Base-by-base conservation (phyloP, 2,113 vertebrate species). In the Australoheros scitulus region DNA sequence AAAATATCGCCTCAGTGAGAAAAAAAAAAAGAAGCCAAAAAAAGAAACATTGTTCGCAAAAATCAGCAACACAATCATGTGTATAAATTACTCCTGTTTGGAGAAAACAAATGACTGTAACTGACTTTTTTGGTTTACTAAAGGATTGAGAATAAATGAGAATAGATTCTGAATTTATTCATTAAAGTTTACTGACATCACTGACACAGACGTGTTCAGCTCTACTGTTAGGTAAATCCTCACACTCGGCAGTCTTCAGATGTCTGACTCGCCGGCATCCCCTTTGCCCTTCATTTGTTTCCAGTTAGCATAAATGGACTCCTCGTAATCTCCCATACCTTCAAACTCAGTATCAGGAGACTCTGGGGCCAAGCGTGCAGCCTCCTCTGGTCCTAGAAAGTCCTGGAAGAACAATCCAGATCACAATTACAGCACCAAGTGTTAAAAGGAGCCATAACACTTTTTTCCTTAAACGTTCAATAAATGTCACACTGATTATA, bases 281-380 rank as follows among this genome's bases (percentile, higher is more conserved):
- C 97, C 97, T 92, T 97, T 98, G 87, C 95, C 95, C 68, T 91
- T 96, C 0, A 94, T 95, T 89, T 97, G 97, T 94, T 93, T 97
- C 97, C 97, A 97, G 47, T 96, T 88, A 0, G 97, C 91, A 0
- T 95, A 95, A 85, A 98, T 94, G 1, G 95, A 93, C 13, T 98
- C 97, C 90, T 98, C 97, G 0, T 97, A 98, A 93, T 98, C 97
- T 0, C 97, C 97, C 5, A 95, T 85, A 0, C 96, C 96, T 79
- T 97, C 97, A 1, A 98, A 97, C 92, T 97, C 97, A 0, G 84
- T 22, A 0, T 98, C 97, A 2, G 89, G 96, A 29, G 85, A 87
- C 3, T 89, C 88, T 0, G 82, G 17, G 11, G 82, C 52, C 8
- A 24, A 32, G 24, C 17, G 34, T 34, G 75, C 90, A 34, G 80